Evolutionary conservation across 2,797 vertebrate genomes (phyloP).

Genomic region (Odontamblyopus rebecca): DNA sequence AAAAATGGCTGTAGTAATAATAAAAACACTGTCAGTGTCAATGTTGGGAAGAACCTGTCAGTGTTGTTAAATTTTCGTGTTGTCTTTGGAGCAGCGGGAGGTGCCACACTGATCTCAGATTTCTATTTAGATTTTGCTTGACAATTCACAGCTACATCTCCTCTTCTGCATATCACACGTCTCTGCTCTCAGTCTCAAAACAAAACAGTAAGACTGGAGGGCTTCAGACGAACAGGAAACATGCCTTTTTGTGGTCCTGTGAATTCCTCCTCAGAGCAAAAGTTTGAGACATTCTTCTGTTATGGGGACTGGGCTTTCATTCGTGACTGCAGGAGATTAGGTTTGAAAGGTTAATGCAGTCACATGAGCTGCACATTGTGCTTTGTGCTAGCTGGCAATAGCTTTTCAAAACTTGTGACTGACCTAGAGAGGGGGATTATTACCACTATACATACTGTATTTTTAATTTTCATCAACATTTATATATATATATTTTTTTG

Average conservation of each 20-base stretch:
- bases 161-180: constrained; percentile 41
- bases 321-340: constrained; percentile 70
- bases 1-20: constrained; percentile 34
- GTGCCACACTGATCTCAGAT: constrained; percentile 35
- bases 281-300: constrained; percentile 23
- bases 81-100: constrained; percentile 46
- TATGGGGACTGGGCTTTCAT: constrained; percentile 17
- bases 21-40: constrained; percentile 33
- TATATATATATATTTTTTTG: neutral
- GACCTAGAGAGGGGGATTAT: constrained; percentile 42
- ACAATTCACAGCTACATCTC: constrained; percentile 51
- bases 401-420: constrained; percentile 67
- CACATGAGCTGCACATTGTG: constrained; percentile 76
- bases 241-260: constrained; percentile 20
- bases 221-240: constrained; percentile 41
- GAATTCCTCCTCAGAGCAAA: constrained; percentile 26
- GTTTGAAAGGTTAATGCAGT: constrained; percentile 71
- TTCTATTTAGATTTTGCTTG: constrained; percentile 47
- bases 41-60: constrained; percentile 43
- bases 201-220: constrained; percentile 44
- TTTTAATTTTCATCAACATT: neutral
- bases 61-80: constrained; percentile 22
- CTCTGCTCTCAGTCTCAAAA: constrained; percentile 50
- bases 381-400: constrained; percentile 67
- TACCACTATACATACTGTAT: constrained; percentile 28